Evolutionary conservation across 2,113 vertebrate genomes (phyloP), one percentile per base, ranked within the genome.

Genomic region (Colius striatus): DNA sequence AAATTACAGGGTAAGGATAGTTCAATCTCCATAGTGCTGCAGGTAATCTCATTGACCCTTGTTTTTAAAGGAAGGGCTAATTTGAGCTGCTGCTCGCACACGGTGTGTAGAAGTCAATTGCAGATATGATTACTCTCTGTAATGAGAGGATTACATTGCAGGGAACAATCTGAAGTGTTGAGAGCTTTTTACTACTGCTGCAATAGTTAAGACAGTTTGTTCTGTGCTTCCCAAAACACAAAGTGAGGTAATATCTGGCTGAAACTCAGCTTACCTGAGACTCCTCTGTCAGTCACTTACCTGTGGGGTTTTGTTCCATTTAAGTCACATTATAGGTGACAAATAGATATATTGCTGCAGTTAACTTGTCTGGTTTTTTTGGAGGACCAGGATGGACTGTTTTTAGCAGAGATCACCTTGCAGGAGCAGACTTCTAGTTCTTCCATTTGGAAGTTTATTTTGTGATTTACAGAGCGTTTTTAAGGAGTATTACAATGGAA

Each of bases 391-490:
- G 97, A 96, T 95, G 97, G 97, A 95, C 98, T 98, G 97, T 55
- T 97, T 54, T 97, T 94, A 98, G 97, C 96, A 97, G 95, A 6
- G 38, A 96, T 95, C 92, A 96, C 96, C 97, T 96, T 84, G 70
- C 94, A 94, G 96, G 96, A 96, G 93, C 98, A 98, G 98, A 98
- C 98, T 98, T 97, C 97, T 98, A 97, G 97, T 98, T 98, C 97
- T 97, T 95, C 77, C 94, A 83, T 94, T 86, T 95, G 94, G 97
- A 95, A 95, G 96, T 98, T 97, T 96, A 91, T 96, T 97, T 97
- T 96, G 95, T 92, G 96, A 98, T 95, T 97, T 97, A 89, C 94
- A 87, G 96, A 96, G 95, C 74, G 95, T 58, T 97, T 97, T 87
- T 94, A 97, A 97, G 81, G 86, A 89, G 48, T 95, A 91, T 96